Conservation (phyloP, 2,888 invertebrate genomes). For the Lepidonotus clava region DNA sequence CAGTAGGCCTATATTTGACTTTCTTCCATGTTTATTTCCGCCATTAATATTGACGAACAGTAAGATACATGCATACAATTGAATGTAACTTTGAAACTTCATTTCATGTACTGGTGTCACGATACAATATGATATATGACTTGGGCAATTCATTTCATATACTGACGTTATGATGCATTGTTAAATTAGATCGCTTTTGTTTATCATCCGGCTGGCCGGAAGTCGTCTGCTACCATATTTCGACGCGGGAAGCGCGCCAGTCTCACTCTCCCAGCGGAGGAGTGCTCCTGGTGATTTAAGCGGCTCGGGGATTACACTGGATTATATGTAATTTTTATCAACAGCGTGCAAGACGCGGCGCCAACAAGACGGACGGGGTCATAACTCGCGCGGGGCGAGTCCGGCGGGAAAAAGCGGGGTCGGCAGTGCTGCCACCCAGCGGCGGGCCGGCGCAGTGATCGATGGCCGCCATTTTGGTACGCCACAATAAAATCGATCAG, state of each 20-base stretch:
- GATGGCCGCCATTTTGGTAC: conserved; percentile 40
- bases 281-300: background rate
- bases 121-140: background rate
- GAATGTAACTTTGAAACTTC: background rate
- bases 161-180: background rate
- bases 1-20: too few relatives aligned
- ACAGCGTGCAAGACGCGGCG: background rate
- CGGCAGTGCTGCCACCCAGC: background rate
- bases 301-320: background rate
- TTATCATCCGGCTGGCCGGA: background rate
- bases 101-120: background rate
- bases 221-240: conserved; percentile 34
- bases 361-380: conserved; percentile 20
- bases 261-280: background rate
- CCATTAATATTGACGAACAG: too few relatives aligned
- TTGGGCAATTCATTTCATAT: background rate
- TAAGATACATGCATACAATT: too few relatives aligned
- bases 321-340: conserved; percentile 33
- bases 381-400: conserved; percentile 10
- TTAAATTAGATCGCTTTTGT: background rate
- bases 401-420: background rate
- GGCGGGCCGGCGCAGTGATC: background rate
- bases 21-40: too few relatives aligned
- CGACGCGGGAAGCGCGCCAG: background rate
- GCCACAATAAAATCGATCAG: conserved; percentile 48